Evolutionary conservation across 2,113 vertebrate species (phyloP), one percentile per base, ranked within the genome.

Genomic region (Rallus limicola): DNA sequence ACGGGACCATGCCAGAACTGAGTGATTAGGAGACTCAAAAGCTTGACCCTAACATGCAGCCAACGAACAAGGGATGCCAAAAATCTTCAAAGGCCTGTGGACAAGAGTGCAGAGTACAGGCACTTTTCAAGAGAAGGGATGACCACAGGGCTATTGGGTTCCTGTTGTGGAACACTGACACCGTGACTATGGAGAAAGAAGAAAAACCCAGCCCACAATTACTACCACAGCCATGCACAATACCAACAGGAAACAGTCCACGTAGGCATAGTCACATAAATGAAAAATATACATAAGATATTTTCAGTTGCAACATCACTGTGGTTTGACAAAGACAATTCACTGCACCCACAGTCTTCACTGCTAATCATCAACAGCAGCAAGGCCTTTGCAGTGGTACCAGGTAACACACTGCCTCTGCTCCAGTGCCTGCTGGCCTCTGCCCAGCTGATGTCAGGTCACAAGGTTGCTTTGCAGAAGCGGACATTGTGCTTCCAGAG

Each of bases 1-100:
- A 93, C 67, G 9, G 91, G 96, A 94, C 86, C 58, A 52, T 65
- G 97, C 96, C 96, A 96, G 95, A 94, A 59, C 72, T 29, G 93
- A 95, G 94, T 79, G 94, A 98, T 98, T 85, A 95, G 83, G 26
- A 82, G 81, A 87, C 91, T 94, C 95, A 71, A 91, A 94, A 74
- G 79, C 86, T 95, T 95, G 93, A 96, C 96, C 97, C 52, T 3
- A 95, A 64, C 88, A 91, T 34, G 59, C 88, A 95, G 97, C 97
- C 97, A 96, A 88, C 29, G 88, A 96, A 96, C 50, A 67, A 76
- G 81, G 38, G 69, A 87, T 36, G 40, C 90, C 56, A 74, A 96
- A 94, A 90, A 95, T 88, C 92, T 96, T 97, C 90, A 96, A 93
- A 97, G 93, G 38, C 29, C 9, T 25, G 16, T 5, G 70, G 90